phyloP scores from a whole-genome alignment of 1,140 invertebrate species.

The Pararge aegeria region DNA sequence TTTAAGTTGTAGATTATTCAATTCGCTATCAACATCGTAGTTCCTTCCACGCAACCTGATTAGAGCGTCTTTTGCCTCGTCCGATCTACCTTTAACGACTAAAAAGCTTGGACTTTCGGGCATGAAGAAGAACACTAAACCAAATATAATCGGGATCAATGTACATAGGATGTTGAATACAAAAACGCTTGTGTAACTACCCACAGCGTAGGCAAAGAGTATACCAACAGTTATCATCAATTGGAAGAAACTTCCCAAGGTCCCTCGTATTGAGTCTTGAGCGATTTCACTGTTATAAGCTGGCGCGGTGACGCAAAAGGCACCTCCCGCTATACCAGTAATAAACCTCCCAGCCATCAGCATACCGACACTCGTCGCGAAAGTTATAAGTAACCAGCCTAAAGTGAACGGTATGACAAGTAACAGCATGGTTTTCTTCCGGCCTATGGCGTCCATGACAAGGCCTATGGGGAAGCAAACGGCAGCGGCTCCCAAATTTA shows the following conservation, averaged over 20 bases:
- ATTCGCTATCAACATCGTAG: conserved; percentile 82
- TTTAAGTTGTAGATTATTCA: conserved; percentile 81
- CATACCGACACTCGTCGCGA: conserved; percentile 83
- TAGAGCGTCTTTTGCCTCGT: conserved; percentile 83
- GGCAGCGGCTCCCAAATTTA: conserved; percentile 86
- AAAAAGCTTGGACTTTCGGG: conserved; percentile 87
- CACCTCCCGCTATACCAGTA: conserved; percentile 86
- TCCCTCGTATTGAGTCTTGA: conserved; percentile 88
- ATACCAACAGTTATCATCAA: conserved; percentile 89
- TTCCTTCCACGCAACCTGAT: conserved; percentile 83
- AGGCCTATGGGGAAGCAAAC: conserved; percentile 87
- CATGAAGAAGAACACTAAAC: conserved; percentile 86
- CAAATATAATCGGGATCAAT: conserved; percentile 84
- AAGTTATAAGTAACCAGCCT: conserved; percentile 89
- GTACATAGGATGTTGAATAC: conserved; percentile 84
- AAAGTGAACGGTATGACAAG: conserved; percentile 86
- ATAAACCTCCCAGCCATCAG: conserved; percentile 88
- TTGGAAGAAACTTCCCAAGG: conserved; percentile 89
- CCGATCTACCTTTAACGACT: conserved; percentile 81
- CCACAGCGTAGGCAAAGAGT: conserved; percentile 84
- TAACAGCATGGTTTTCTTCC: conserved; percentile 86
- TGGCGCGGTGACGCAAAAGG: conserved; percentile 88
- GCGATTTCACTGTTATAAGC: conserved; percentile 92
- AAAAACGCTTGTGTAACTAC: conserved; percentile 81
- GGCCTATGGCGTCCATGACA: conserved; percentile 87